Percentiles rank a stretch among this genome's conserved stretches.
phyloP scores from a whole-genome alignment of 2,888 invertebrate genomes.

The Eupeodes luniger region DNA sequence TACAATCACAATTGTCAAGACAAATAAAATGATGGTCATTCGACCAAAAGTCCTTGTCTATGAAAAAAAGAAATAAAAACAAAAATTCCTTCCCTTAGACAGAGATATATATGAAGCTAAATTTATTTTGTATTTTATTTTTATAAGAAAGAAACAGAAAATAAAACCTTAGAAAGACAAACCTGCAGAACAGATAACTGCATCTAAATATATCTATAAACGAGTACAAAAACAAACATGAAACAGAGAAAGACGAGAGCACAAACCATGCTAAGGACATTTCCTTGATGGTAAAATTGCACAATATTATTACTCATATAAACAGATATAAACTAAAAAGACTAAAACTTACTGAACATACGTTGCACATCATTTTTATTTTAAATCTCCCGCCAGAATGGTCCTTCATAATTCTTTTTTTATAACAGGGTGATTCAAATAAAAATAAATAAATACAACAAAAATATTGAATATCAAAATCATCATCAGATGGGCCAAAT shows the following conservation, averaged over 20 bases:
- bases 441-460: not conserved
- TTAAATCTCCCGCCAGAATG: conserved; percentile 20
- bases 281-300: conserved; percentile 55
- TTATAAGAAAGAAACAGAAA: not conserved
- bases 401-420: conserved; percentile 26
- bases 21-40: not conserved
- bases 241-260: not conserved
- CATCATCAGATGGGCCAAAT: too few relatives aligned
- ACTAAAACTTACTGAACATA: conserved; percentile 9
- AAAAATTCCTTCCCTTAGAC: not conserved
- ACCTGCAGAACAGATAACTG: not conserved
- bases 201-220: not conserved
- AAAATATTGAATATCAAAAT: not conserved
- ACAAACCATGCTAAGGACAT: conserved; percentile 60
- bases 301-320: conserved; percentile 40
- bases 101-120: not conserved
- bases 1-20: not conserved
- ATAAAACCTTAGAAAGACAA: not conserved
- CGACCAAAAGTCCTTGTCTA: not conserved
- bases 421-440: conserved; percentile 4
- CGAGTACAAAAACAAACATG: not conserved
- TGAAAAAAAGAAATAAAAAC: not conserved
- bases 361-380: conserved; percentile 40
- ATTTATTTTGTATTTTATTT: too few relatives aligned
- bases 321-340: too few relatives aligned